Conservation (phyloP, 2,888 invertebrate genomes). For the Tholera decimalis region DNA sequence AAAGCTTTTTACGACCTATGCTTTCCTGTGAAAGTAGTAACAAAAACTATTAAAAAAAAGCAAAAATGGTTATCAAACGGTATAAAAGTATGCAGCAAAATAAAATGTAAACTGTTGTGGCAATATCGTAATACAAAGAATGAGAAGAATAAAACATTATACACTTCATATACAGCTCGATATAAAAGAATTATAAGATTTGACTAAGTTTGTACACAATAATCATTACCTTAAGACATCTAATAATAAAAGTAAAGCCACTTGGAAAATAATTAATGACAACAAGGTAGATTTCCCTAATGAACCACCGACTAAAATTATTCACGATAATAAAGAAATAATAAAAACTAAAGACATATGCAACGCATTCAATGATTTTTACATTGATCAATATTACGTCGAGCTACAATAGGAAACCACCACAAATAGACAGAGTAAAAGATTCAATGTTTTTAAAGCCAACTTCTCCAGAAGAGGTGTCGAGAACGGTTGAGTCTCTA, state of each 20-base stretch:
- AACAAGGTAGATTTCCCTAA: constrained; percentile 6
- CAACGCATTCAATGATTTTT: not conserved
- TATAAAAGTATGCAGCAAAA: too few relatives aligned
- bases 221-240: not conserved
- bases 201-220: constrained; percentile 5
- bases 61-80: constrained; percentile 7
- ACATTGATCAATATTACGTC: too few relatives aligned
- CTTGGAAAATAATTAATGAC: constrained; percentile 11
- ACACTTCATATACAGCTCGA: not conserved
- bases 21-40: not conserved
- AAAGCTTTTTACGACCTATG: constrained; percentile 1
- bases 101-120: too few relatives aligned
- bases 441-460: not conserved
- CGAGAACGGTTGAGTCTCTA: too few relatives aligned
- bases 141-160: not conserved
- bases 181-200: constrained; percentile 5
- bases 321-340: not conserved
- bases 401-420: too few relatives aligned
- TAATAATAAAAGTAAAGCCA: constrained; percentile 11
- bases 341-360: too few relatives aligned
- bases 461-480: too few relatives aligned
- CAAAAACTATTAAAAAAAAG: not conserved
- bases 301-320: constrained; percentile 3
- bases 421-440: constrained; percentile 3
- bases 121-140: too few relatives aligned